These are phyloP conservation scores for Drusus annulatus DNA, from an alignment of 1,140 invertebrate genomes.

Conservation along the genomic window DNA sequence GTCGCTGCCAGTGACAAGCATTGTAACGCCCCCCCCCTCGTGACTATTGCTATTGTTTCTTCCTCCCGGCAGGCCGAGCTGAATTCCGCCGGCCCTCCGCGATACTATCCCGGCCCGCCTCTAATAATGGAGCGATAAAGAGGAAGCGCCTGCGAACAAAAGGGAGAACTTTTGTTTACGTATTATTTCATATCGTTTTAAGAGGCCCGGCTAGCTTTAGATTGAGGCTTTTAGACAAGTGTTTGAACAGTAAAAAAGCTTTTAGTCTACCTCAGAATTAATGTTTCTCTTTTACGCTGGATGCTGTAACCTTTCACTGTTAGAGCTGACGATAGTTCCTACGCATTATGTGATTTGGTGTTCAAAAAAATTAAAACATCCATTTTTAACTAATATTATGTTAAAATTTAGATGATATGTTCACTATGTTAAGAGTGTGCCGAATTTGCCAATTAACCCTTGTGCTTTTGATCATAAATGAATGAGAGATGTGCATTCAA, in stretches of 20 bases:
- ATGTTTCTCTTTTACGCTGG: background rate
- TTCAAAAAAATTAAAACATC: too few relatives aligned
- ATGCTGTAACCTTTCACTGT: too few relatives aligned
- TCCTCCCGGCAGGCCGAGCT: background rate
- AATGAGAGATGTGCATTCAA: too few relatives aligned
- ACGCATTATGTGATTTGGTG: too few relatives aligned
- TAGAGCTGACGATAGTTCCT: too few relatives aligned
- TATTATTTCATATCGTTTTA: constrained; percentile 13
- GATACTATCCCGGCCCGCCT: background rate
- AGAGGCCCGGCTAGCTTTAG: background rate
- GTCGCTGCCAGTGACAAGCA: constrained; percentile 22
- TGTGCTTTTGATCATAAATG: too few relatives aligned
- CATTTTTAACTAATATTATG: too few relatives aligned
- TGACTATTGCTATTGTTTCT: constrained; percentile 30
- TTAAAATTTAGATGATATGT: too few relatives aligned
- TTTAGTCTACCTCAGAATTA: background rate
- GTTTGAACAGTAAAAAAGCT: constrained; percentile 13
- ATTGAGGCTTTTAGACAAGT: constrained; percentile 16
- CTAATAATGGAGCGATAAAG: constrained; percentile 24
- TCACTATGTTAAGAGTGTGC: too few relatives aligned
- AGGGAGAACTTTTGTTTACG: constrained; percentile 23
- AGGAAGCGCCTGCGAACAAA: constrained; percentile 13
- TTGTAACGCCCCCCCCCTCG: constrained; percentile 9
- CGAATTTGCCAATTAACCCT: too few relatives aligned
- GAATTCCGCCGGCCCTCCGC: background rate